Base-by-base conservation (phyloP, 2,113 vertebrate species). In the Sterna hirundo region DNA sequence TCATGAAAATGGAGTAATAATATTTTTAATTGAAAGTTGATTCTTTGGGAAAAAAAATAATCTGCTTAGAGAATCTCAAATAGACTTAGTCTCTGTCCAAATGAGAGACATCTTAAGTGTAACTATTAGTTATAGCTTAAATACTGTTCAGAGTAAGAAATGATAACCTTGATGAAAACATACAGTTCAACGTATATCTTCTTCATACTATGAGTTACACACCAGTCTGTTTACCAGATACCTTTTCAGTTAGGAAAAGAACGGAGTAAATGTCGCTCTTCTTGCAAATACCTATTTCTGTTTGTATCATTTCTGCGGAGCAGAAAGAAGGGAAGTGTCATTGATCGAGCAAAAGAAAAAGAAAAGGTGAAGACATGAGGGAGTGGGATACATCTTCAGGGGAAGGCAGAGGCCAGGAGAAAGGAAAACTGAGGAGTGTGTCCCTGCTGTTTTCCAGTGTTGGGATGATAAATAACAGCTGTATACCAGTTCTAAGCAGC, bases 401-500 rank as follows among this genome's bases (percentile, higher is more conserved):
- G 94, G 54, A 95, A 88, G 85, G 93, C 88, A 95, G 92, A 86
- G 88, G 79, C 88, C 88, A 94, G n/a, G 68, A 83, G 92, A 96
- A 85, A 86, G 85, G 88, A 92, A 94, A 92, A 88, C 61, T 83
- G 76, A 95, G 76, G 68, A 94, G 80, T 76, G 52, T 49, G 57
- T 88, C 83, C 95, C 92, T 93, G 85, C 90, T 96, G 92, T 94
- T 97, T 93, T 68, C 85, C 60, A 94, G 85, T 86, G 88, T 64
- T 78, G 79, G 60, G 88, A 92, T 97, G 96, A 96, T 95, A 94
- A 93, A 96, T 96, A 90, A 1, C 92, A 96, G 90, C 95, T 96
- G 96, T 94, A 70, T 74, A 88, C 51, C 47, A 80, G 25, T 80
- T 83, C 55, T 88, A 66, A 90, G 83, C 57, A 94, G 85, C 68